Evolutionary conservation across 2,888 invertebrate species (phyloP).

Genomic region (Sesamia inferens): DNA sequence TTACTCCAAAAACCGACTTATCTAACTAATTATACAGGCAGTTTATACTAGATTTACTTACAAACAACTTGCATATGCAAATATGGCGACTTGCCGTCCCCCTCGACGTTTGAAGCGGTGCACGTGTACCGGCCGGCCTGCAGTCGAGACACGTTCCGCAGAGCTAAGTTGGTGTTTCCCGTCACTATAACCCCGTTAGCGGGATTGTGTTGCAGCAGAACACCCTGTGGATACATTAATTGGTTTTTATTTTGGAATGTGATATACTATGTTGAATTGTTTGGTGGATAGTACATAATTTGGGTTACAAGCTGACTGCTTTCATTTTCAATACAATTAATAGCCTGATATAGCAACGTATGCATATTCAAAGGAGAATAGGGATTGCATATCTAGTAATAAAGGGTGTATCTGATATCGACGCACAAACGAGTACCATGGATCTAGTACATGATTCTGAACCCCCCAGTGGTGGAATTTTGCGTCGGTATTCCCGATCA

Average conservation of each 20-base stretch:
- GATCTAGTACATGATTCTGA: no score
- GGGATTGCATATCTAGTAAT: no score
- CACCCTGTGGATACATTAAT: conserved; percentile 90
- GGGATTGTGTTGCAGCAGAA: conserved; percentile 95
- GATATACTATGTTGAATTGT: background rate
- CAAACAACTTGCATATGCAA: conserved; percentile 97
- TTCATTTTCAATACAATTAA: no score
- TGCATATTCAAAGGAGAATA: background rate
- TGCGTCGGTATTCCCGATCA: no score
- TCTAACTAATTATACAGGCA: conserved; percentile 50
- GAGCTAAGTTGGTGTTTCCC: conserved; percentile 93
- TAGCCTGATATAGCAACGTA: background rate
- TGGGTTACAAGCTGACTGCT: background rate
- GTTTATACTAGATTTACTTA: conserved; percentile 90
- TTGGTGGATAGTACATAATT: background rate
- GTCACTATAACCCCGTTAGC: conserved; percentile 95
- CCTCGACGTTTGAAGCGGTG: conserved; percentile 97
- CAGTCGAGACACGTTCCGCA: conserved; percentile 94
- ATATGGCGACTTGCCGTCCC: conserved; percentile 95
- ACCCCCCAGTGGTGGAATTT: no score
- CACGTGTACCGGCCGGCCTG: conserved; percentile 97
- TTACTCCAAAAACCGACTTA: conserved; percentile 54
- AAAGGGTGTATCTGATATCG: no score
- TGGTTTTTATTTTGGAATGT: conserved; percentile 12
- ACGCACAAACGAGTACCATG: no score